Evolutionary conservation across 2,888 invertebrate species (phyloP).

Genomic region (Leptopilina myrica): DNA sequence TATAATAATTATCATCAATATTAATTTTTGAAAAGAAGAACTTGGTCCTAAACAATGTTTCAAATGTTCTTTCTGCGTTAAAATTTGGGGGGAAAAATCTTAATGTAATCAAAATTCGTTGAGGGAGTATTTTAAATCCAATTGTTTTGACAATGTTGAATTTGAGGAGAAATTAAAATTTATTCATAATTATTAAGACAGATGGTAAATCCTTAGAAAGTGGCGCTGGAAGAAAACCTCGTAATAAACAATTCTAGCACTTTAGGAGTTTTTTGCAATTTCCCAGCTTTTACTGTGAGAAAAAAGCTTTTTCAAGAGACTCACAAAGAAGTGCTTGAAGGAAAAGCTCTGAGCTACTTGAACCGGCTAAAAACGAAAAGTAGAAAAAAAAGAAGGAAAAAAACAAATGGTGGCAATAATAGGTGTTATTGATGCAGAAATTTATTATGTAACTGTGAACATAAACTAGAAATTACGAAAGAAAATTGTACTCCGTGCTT

Average conservation of each 20-base stretch:
- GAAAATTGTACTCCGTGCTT: too few species aligned
- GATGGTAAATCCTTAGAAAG: not conserved
- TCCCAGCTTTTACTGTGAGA: constrained; percentile 15
- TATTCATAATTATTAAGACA: not conserved
- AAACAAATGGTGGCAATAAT: constrained; percentile 14
- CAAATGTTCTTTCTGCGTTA: too few species aligned
- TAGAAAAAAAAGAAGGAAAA: not conserved
- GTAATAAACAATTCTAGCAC: constrained; percentile 7
- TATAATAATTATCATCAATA: too few species aligned
- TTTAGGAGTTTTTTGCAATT: constrained; percentile 26
- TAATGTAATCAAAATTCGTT: too few species aligned
- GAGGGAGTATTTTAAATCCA: too few species aligned
- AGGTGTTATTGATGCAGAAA: too few species aligned
- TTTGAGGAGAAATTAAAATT: not conserved
- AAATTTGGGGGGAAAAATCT: too few species aligned
- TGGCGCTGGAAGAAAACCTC: not conserved
- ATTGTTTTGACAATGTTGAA: not conserved
- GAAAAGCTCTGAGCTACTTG: constrained; percentile 19
- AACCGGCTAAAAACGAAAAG: constrained; percentile 14
- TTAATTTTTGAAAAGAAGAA: too few species aligned
- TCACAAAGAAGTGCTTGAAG: constrained; percentile 11
- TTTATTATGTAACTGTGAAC: too few species aligned
- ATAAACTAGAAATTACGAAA: too few species aligned
- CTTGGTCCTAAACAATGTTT: too few species aligned
- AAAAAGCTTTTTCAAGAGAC: constrained; percentile 19